Percentiles rank a stretch among this genome's conserved stretches.
Evolutionary conservation across 1,140 invertebrate genomes (phyloP).

Genomic region (Monochamus saltuarius): DNA sequence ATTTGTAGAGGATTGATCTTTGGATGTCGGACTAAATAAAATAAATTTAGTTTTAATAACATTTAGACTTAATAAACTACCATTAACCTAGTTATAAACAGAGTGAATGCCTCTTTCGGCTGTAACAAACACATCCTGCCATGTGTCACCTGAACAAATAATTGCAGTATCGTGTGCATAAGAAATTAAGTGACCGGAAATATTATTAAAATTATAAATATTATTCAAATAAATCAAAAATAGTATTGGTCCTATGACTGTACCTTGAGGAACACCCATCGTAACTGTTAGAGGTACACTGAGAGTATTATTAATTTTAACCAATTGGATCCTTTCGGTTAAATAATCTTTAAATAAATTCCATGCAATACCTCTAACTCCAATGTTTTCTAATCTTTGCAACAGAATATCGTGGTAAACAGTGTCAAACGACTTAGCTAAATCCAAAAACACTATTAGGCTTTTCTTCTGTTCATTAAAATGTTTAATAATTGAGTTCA

Average conservation of each 20-base stretch:
- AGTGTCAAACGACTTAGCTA: slow-evolving; percentile 10
- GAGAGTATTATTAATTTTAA: slow-evolving; percentile 8
- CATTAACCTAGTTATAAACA: neutral
- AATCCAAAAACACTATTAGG: slow-evolving; percentile 8
- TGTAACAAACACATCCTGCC: too few species aligned
- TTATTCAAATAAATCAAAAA: neutral
- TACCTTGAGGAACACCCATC: slow-evolving; percentile 9
- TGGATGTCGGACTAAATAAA: neutral
- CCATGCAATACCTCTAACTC: too few species aligned
- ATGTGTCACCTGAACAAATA: too few species aligned
- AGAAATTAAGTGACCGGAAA: too few species aligned
- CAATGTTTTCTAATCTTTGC: too few species aligned
- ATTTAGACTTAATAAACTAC: slow-evolving; percentile 1
- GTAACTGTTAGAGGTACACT: neutral
- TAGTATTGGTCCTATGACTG: slow-evolving; percentile 7
- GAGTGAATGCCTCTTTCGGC: too few species aligned
- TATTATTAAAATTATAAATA: too few species aligned
- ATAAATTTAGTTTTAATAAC: slow-evolving; percentile 3
- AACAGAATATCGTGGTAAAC: neutral
- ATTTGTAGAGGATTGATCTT: neutral
- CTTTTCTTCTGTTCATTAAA: slow-evolving; percentile 8
- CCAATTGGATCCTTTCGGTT: neutral
- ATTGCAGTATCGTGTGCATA: too few species aligned
- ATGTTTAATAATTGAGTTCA: neutral
- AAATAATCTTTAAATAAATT: neutral